Evolutionary conservation across 2,888 invertebrate species (phyloP).

Genomic region (Hecatera dysodea): DNA sequence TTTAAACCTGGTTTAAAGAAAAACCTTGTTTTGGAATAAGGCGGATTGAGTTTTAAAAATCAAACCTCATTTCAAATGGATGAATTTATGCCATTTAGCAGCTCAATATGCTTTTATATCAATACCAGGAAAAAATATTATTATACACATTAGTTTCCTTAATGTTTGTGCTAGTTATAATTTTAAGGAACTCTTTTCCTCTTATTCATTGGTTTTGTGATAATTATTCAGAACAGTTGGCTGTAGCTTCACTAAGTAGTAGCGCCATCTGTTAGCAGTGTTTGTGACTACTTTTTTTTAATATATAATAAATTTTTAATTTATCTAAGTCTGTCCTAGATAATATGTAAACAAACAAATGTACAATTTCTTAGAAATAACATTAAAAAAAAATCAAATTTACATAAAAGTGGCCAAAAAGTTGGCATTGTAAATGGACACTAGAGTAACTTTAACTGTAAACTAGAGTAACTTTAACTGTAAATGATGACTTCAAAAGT

Average conservation of each 20-base stretch:
- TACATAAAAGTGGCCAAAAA: no score
- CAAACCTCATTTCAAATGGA: not conserved
- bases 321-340: not conserved
- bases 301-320: not conserved
- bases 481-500: no score
- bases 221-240: constrained; percentile 6
- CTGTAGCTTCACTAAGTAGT: constrained; percentile 42
- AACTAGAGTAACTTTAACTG: no score
- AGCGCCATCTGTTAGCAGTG: constrained; percentile 71
- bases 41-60: no score
- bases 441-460: no score
- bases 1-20: no score
- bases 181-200: constrained; percentile 26
- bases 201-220: not conserved
- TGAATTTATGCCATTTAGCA: not conserved
- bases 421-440: no score
- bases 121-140: constrained; percentile 37
- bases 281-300: not conserved
- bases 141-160: constrained; percentile 40
- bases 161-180: constrained; percentile 18
- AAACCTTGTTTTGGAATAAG: no score
- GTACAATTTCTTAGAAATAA: not conserved
- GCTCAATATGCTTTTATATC: constrained; percentile 4
- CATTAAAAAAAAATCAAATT: not conserved
- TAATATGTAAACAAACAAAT: not conserved